A percentile compares a stretch with the other conserved stretches of the same genome.
These are phyloP conservation scores for Saxidomus purpurata DNA, from an alignment of 1,140 invertebrate species.

Conservation along the genomic window DNA sequence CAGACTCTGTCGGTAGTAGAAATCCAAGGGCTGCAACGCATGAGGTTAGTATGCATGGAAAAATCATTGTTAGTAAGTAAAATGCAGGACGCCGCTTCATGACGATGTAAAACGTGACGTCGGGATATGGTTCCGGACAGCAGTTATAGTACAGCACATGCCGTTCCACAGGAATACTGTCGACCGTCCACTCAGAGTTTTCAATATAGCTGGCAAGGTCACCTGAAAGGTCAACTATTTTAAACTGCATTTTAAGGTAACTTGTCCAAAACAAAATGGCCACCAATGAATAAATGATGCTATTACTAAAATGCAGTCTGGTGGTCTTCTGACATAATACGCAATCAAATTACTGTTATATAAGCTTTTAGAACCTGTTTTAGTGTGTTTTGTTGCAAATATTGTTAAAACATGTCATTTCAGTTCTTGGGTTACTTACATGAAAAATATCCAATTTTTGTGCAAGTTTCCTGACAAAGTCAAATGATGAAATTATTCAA, in stretches of 20 bases:
- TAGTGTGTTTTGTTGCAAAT: no score
- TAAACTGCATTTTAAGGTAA: not conserved
- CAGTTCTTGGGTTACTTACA: no score
- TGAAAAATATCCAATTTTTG: no score
- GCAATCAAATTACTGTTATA: no score
- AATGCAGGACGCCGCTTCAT: constrained; percentile 98
- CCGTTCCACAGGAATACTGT: constrained; percentile 63
- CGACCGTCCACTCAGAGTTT: constrained; percentile 67
- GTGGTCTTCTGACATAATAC: no score
- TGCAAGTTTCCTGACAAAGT: no score
- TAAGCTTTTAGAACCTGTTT: no score
- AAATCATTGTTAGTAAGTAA: constrained; percentile 89
- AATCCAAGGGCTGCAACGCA: constrained; percentile 88
- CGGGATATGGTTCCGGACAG: constrained; percentile 87
- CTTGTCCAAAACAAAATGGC: no score
- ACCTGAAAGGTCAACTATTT: constrained; percentile 15
- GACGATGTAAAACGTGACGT: constrained; percentile 95
- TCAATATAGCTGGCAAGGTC: constrained; percentile 45
- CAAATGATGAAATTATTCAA: no score
- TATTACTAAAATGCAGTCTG: no score
- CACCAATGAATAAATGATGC: no score
- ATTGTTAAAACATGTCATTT: no score
- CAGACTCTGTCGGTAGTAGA: constrained; percentile 88
- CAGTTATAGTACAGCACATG: constrained; percentile 90
- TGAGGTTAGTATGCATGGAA: constrained; percentile 88